A percentile compares a stretch with the other conserved stretches of the same genome.
Evolutionary conservation across 2,888 invertebrate species (phyloP).

Genomic region (Autographa gamma): DNA sequence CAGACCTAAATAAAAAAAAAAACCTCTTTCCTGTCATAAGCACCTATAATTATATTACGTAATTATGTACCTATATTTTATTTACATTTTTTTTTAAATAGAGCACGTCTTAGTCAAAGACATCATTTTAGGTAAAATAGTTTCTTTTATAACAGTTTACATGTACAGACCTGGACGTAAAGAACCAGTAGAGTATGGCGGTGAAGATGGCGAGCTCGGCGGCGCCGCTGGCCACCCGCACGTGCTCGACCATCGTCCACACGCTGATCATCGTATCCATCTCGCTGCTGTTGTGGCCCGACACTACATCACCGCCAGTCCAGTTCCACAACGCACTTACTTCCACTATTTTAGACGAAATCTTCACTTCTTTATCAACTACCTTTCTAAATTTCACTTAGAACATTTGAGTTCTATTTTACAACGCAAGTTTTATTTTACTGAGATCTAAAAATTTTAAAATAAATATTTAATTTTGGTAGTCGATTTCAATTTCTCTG

Average conservation of each 20-base stretch:
- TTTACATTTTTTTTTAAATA: no score
- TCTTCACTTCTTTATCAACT: slow-evolving; percentile 53
- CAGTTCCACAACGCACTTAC: slow-evolving; percentile 73
- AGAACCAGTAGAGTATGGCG: slow-evolving; percentile 90
- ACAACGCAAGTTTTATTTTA: slow-evolving; percentile 42
- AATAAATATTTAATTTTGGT: slow-evolving; percentile 12
- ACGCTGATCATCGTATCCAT: slow-evolving; percentile 86
- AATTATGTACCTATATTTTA: no score
- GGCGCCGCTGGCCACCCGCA: slow-evolving; percentile 88
- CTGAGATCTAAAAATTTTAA: slow-evolving; percentile 50
- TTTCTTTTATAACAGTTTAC: no score
- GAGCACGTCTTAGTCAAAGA: no score
- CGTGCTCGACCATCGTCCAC: slow-evolving; percentile 85
- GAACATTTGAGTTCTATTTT: slow-evolving; percentile 15
- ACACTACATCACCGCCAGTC: slow-evolving; percentile 81
- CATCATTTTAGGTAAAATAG: no score
- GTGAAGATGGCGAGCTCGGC: slow-evolving; percentile 90
- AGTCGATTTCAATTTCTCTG: slow-evolving; percentile 55
- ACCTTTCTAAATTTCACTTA: slow-evolving; percentile 50
- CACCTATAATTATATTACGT: no score
- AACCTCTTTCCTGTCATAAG: no score
- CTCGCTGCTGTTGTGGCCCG: slow-evolving; percentile 66
- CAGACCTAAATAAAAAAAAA: no score
- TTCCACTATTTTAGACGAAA: slow-evolving; percentile 72
- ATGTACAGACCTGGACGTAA: slow-evolving; percentile 86